A percentile compares a stretch with the other conserved stretches of the same genome.
Evolutionary conservation across 2,113 vertebrate species (phyloP).

Genomic region (Picathartes gymnocephalus): DNA sequence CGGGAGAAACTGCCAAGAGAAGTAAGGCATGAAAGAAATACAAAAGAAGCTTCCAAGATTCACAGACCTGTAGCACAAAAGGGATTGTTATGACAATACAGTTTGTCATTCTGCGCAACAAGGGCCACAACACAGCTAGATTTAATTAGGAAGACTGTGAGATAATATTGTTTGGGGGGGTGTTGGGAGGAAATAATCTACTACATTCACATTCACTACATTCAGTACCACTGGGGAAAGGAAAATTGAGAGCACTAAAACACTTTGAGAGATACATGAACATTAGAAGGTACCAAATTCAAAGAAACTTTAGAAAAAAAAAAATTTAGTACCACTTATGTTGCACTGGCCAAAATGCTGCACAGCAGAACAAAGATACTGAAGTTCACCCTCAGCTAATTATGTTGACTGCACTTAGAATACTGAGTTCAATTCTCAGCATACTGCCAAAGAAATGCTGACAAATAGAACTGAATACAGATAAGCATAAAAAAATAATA

Average conservation of each 20-base stretch:
- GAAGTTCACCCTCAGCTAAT: not conserved
- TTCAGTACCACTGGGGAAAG: not conserved
- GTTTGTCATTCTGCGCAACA: not conserved
- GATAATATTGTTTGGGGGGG: not conserved
- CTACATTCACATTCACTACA: not conserved
- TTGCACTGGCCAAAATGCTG: not conserved
- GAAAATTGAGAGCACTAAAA: not conserved
- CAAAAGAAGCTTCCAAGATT: not conserved
- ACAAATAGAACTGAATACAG: not conserved
- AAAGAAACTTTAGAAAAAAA: not conserved
- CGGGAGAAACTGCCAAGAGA: not conserved
- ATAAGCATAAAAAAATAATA: not conserved
- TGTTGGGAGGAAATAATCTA: not conserved
- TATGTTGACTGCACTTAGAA: not conserved
- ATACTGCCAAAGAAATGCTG: not conserved
- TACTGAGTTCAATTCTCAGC: not conserved
- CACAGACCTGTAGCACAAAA: not conserved
- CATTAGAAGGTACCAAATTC: not conserved
- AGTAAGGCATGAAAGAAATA: slow-evolving; percentile 35
- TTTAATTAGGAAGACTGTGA: not conserved
- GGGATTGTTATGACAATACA: not conserved
- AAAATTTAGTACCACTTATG: not conserved
- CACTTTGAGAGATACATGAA: not conserved
- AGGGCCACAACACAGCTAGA: not conserved
- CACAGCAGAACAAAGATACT: not conserved